Base-by-base conservation (phyloP, 2,113 vertebrate species). In the Vimba vimba region DNA sequence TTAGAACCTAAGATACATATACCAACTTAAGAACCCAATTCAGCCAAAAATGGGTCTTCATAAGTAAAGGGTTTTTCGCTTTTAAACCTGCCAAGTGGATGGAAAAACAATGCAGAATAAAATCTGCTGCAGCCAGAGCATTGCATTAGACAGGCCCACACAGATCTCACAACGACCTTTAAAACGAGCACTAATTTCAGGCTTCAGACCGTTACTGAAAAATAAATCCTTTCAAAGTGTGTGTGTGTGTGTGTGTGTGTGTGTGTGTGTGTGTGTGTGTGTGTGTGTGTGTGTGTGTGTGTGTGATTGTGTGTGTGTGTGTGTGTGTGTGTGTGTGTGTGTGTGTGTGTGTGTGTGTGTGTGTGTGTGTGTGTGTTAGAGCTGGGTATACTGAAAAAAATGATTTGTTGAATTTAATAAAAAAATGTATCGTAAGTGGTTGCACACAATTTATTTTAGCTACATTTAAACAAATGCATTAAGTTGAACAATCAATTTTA, bases 141-240 rank as follows among this genome's bases (percentile, higher is more conserved):
- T 33, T 78, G 30, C 33, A n/a, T 78, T 59, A 78, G 76, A 23
- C 52, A 59, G 21, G 60, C n/a, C 59, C 45, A 45, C 23, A 45
- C n/a, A 60, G 1, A 62, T 45, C 50, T 66, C 60, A 81, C 57
- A 45, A 62, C 25, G 43, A 81, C 79, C 78, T 81, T 81, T 81
- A 81, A 81, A 81, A 81, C 43, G 9, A 66, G n/a, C 43, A 43
- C 60, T 81, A 66, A 66, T 81, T 45, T 81, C 79, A 81, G 60
- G 39, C 59, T 81, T 66, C 21, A 47, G 57, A 79, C 33, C 9
- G n/a, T 27, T 19, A 81, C 39, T 10, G 23, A 39, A 66, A 81
- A 39, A 47, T 39, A 64, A 60, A 80, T n/a, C 33, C 36, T 80
- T 43, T 60, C 30, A 43, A 79, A 62, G 17, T 17, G 17, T 25